Percentiles rank a stretch among this genome's conserved stretches.
Conservation (phyloP, 2,797 vertebrate species). For the Scyliorhinus canicula region DNA sequence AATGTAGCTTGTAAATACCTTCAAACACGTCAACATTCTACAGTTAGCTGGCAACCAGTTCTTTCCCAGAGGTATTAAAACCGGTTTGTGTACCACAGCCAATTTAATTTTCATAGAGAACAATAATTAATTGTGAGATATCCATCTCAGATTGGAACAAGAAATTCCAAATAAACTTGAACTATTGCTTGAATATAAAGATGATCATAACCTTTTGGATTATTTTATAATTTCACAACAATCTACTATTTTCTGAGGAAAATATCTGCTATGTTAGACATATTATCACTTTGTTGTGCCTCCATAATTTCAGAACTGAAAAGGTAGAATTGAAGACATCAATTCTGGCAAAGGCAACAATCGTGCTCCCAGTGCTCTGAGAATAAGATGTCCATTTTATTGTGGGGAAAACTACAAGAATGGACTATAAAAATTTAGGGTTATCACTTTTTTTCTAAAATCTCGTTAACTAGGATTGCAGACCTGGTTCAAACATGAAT, state of each 20-base stretch:
- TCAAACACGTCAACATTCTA: not conserved
- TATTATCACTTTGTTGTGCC: not conserved
- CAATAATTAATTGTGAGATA: not conserved
- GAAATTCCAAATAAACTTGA: not conserved
- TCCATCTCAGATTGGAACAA: not conserved
- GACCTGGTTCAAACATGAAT: no score
- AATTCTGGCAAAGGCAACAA: not conserved
- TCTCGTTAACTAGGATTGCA: not conserved
- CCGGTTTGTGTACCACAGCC: not conserved
- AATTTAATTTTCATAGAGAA: not conserved
- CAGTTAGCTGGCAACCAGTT: not conserved
- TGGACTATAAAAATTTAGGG: not conserved
- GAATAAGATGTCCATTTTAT: not conserved
- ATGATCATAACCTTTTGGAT: not conserved
- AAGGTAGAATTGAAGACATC: not conserved
- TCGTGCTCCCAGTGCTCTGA: not conserved
- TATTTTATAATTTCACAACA: not conserved
- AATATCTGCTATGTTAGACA: not conserved
- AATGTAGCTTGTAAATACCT: not conserved
- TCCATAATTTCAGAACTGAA: not conserved
- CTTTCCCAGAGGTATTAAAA: not conserved
- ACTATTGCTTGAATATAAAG: not conserved
- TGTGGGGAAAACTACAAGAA: not conserved
- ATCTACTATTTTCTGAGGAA: not conserved
- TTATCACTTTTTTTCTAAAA: not conserved